These are phyloP conservation scores for Lycocerus yunnanus DNA, from an alignment of 2,888 invertebrate species.

Conservation along the genomic window DNA sequence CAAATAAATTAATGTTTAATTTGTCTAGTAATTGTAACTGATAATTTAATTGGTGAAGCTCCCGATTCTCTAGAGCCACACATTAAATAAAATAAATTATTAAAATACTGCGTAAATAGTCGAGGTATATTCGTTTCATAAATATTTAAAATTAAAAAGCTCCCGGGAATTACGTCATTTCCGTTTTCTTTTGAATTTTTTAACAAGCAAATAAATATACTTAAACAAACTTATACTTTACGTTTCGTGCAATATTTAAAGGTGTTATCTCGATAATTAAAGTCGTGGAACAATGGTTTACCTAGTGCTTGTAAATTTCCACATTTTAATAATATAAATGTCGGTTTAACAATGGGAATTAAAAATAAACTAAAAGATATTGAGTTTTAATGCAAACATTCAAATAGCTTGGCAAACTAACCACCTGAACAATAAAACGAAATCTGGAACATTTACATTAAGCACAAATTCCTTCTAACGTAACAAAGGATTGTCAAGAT, in stretches of 20 bases:
- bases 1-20: neutral
- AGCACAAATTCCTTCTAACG: neutral
- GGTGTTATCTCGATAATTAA: neutral
- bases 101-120: neutral
- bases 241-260: neutral
- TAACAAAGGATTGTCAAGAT: neutral
- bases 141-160: neutral
- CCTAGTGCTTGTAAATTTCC: neutral
- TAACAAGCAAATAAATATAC: neutral
- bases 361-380: neutral
- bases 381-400: neutral
- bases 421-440: neutral
- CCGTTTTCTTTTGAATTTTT: neutral
- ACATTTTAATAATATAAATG: neutral
- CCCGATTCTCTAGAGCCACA: neutral
- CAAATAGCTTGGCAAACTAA: neutral
- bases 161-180: neutral
- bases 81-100: neutral
- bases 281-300: neutral
- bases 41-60: neutral
- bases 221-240: neutral
- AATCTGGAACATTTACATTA: neutral
- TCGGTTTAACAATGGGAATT: neutral
- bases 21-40: neutral
- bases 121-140: neutral